Evolutionary conservation across 2,797 vertebrate genomes (phyloP), one percentile per base, ranked within the genome.

Genomic region (Gastrophryne carolinensis): DNA sequence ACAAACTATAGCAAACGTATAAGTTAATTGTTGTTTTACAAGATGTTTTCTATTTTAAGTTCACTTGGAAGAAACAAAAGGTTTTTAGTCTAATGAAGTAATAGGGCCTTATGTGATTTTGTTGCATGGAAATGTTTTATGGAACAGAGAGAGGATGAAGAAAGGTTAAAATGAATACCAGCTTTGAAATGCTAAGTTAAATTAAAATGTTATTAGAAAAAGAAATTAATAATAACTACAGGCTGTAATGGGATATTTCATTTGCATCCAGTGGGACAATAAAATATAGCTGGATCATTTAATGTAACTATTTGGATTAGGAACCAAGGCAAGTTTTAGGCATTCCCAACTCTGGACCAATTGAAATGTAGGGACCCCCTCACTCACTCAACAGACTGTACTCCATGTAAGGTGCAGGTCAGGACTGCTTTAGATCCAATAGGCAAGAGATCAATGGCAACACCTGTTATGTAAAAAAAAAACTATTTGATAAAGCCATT

Each of bases 21-120:
- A 73, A 39, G 19, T 35, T 64, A 58, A 50, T 50, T 61, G 44
- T 27, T 50, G 54, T 56, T 79, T n/a, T 1, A 17, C 44, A 72
- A 72, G 50, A 62, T 68, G 62, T 79, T 63, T 80, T 60, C 44
- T 29, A 44, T 78, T 80, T 78, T 10, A 53, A 41, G 41, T 58
- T 32, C 35, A 72, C 67, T 74, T 80, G 67, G 60, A 57, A 6
- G 57, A 74, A 23, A 49, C 35, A 56, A 65, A 69, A 32, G 12
- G 44, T 60, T 75, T 77, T 53, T 49, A 39, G 30, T 54, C 64
- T 71, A 77, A 77, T 77, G 60, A 71, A 72, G 67, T 71, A 77
- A 77, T 77, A 37, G 50, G 50, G 29, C 72, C 52, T 77, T 41
- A 72, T 71, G 39, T 50, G 75, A 64, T 77, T 56, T 56, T 41